A percentile compares a stretch with the other conserved stretches of the same genome.
phyloP scores from a whole-genome alignment of 2,797 vertebrate genomes.

The Tolypeutes matacus region DNA sequence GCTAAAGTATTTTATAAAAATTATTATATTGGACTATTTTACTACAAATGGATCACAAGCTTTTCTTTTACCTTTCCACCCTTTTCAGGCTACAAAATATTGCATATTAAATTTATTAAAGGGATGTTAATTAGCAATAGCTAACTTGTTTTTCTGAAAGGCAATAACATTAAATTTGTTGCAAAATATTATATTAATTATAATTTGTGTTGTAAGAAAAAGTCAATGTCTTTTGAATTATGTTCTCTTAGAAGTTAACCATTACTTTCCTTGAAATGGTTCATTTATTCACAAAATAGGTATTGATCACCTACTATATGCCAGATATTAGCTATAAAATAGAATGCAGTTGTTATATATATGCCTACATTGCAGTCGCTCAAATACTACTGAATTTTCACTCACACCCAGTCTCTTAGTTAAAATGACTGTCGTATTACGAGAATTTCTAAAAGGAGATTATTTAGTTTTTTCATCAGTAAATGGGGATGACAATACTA shows the following conservation, averaged over 20 bases:
- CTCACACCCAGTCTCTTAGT: background rate
- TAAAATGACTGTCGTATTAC: background rate
- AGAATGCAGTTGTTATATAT: background rate
- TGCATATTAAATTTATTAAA: slow-evolving; percentile 2
- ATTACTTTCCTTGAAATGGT: background rate
- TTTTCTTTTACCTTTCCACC: background rate
- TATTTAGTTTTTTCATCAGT: background rate
- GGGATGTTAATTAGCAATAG: background rate
- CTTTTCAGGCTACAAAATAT: background rate
- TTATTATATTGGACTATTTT: background rate
- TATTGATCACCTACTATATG: background rate
- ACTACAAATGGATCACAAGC: background rate
- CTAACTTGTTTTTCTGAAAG: slow-evolving; percentile 17
- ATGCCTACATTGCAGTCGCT: background rate
- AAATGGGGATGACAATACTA: background rate
- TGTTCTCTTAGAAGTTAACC: background rate
- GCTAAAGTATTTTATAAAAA: background rate
- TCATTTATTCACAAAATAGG: slow-evolving; percentile 11
- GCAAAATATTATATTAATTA: background rate
- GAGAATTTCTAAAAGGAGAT: background rate
- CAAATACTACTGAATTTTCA: background rate
- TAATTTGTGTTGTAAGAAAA: slow-evolving; percentile 5
- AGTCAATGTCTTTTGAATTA: background rate
- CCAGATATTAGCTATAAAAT: background rate
- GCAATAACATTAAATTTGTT: background rate